These are phyloP conservation scores for Drosophila ironensis DNA, from an alignment of 1,140 invertebrate species.

Conservation along the genomic window DNA sequence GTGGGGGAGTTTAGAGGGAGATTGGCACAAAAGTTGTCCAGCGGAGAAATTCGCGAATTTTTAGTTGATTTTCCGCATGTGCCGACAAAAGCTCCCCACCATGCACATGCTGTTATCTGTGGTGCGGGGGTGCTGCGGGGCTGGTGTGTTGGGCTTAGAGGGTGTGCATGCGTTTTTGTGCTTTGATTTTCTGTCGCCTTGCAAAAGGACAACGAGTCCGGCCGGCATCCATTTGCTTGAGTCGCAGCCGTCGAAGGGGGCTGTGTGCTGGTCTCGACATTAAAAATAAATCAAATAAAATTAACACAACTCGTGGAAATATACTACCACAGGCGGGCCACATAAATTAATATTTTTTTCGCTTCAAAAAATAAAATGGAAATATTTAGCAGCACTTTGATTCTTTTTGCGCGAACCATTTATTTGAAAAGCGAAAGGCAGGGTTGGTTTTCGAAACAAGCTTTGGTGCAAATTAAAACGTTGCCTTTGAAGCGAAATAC, in stretches of 20 bases:
- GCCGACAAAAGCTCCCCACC: slow-evolving; percentile 8
- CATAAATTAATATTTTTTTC: slow-evolving; percentile 66
- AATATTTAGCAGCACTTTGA: slow-evolving; percentile 30
- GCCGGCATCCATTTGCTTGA: slow-evolving; percentile 47
- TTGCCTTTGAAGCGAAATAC: background rate
- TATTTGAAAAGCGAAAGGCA: background rate
- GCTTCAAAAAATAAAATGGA: slow-evolving; percentile 26
- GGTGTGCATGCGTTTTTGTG: slow-evolving; percentile 67
- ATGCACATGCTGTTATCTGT: slow-evolving; percentile 56
- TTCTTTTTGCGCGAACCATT: background rate
- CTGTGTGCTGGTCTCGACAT: slow-evolving; percentile 43
- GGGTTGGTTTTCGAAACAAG: slow-evolving; percentile 9
- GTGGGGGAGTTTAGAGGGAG: slow-evolving; percentile 18
- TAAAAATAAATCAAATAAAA: slow-evolving; percentile 79
- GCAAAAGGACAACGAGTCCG: slow-evolving; percentile 64
- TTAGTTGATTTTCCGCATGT: slow-evolving; percentile 71
- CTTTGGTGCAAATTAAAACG: background rate
- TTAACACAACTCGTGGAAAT: slow-evolving; percentile 52
- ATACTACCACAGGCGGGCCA: slow-evolving; percentile 38
- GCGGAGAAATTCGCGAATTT: slow-evolving; percentile 75
- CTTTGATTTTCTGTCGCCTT: slow-evolving; percentile 75
- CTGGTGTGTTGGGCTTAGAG: slow-evolving; percentile 9
- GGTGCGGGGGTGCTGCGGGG: background rate
- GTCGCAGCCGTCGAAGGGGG: background rate
- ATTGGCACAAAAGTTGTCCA: slow-evolving; percentile 51